Evolutionary conservation across 2,888 invertebrate species (phyloP).

Genomic region (Anticlea derivata): DNA sequence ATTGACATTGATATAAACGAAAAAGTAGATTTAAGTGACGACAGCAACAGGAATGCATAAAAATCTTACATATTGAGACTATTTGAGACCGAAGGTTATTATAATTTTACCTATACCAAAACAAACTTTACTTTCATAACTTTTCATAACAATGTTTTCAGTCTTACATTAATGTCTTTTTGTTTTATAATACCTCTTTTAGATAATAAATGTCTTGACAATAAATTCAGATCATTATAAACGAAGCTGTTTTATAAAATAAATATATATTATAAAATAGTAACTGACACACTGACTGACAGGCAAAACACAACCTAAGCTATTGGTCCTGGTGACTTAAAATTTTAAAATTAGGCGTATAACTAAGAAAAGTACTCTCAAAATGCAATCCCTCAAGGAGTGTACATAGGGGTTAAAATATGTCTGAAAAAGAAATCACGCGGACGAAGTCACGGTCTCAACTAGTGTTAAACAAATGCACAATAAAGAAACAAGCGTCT

Average conservation of each 20-base stretch:
- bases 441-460: no score
- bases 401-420: no score
- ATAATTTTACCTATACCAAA: neutral
- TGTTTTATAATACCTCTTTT: slow-evolving; percentile 18
- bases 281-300: no score
- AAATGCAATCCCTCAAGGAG: no score
- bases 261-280: no score
- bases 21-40: neutral
- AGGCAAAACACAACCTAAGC: no score
- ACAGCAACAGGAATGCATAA: neutral
- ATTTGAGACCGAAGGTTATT: neutral
- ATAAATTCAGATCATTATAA: slow-evolving; percentile 2
- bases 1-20: neutral
- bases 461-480: slow-evolving; percentile 22
- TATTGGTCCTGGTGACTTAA: no score
- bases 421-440: no score
- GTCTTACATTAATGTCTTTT: slow-evolving; percentile 26
- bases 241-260: slow-evolving; percentile 1
- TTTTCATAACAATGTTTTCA: slow-evolving; percentile 14
- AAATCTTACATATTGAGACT: neutral
- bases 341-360: no score
- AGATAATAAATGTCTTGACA: slow-evolving; percentile 3
- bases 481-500: slow-evolving; percentile 1
- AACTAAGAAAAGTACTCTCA: no score
- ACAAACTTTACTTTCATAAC: slow-evolving; percentile 1